phyloP scores from a whole-genome alignment of 2,888 invertebrate species.

The Lasioglossum morio region DNA sequence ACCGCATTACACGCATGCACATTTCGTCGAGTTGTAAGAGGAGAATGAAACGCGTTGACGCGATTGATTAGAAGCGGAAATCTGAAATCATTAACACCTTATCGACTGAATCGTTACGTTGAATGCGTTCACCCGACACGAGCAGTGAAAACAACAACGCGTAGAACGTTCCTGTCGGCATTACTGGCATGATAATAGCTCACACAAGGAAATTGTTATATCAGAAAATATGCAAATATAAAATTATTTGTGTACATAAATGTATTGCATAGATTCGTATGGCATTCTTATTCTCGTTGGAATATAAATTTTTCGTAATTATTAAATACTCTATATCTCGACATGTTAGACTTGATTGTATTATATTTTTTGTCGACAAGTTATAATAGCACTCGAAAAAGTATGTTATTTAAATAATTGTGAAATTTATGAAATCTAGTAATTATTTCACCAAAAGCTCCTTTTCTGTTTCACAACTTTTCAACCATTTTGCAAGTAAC shows the following conservation, averaged over 20 bases:
- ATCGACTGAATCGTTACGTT: not conserved
- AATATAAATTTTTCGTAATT: not conserved
- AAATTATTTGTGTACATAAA: not conserved
- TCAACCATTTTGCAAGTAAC: not conserved
- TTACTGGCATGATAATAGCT: not conserved
- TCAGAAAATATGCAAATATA: not conserved
- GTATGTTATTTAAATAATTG: not conserved
- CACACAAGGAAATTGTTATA: not conserved
- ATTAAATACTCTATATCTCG: not conserved
- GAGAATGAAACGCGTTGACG: conserved; percentile 45
- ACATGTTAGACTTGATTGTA: not conserved
- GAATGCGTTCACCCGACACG: not conserved
- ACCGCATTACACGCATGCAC: conserved; percentile 67
- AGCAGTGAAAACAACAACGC: not conserved
- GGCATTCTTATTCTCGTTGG: not conserved
- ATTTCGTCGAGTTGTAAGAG: conserved; percentile 55
- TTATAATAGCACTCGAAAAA: not conserved
- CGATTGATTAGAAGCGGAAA: conserved; percentile 69
- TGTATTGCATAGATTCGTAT: not conserved
- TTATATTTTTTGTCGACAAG: not conserved
- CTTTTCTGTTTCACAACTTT: not conserved
- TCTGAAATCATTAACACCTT: conserved; percentile 53
- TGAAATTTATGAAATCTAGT: not conserved
- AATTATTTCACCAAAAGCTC: not conserved
- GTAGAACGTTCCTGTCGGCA: not conserved